These are phyloP conservation scores for Epicampocera succincta DNA, from an alignment of 2,888 invertebrate species.

Conservation along the genomic window DNA sequence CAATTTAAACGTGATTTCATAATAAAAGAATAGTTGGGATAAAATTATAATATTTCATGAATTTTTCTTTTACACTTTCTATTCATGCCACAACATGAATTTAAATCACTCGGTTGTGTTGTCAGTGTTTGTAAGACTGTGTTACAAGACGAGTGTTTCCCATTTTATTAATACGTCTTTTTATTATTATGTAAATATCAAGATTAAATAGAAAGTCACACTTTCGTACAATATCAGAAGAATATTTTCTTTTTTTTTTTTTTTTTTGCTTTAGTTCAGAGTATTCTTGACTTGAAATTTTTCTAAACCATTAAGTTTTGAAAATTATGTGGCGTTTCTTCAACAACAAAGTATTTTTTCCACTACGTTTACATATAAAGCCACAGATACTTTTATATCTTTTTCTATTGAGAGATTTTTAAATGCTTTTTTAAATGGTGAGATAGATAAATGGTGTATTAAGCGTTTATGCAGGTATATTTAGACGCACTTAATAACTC, in stretches of 20 bases:
- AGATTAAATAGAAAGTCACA: constrained; percentile 45
- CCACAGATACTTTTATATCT: constrained; percentile 16
- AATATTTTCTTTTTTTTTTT: neutral
- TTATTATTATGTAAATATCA: constrained; percentile 61
- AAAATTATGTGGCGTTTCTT: constrained; percentile 48
- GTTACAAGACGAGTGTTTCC: constrained; percentile 16
- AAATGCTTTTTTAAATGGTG: constrained; percentile 34
- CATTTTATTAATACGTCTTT: constrained; percentile 51
- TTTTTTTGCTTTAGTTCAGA: neutral
- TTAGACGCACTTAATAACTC: neutral
- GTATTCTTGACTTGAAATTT: constrained; percentile 19
- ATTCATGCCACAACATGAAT: constrained; percentile 18
- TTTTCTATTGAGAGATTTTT: constrained; percentile 32
- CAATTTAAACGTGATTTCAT: constrained; percentile 41
- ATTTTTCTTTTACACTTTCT: constrained; percentile 35
- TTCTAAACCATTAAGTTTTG: constrained; percentile 48
- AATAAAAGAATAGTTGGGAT: constrained; percentile 6
- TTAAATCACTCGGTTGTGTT: constrained; percentile 26
- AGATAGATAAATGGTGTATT: constrained; percentile 15
- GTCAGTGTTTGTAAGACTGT: neutral
- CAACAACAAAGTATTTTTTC: neutral
- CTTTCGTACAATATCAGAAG: neutral
- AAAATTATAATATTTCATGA: constrained; percentile 37
- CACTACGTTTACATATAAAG: neutral
- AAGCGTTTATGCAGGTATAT: neutral